Evolutionary conservation across 23 tunicate species (phyloP), one percentile per base, ranked within the genome.

Genomic region (Diplosoma virens): DNA sequence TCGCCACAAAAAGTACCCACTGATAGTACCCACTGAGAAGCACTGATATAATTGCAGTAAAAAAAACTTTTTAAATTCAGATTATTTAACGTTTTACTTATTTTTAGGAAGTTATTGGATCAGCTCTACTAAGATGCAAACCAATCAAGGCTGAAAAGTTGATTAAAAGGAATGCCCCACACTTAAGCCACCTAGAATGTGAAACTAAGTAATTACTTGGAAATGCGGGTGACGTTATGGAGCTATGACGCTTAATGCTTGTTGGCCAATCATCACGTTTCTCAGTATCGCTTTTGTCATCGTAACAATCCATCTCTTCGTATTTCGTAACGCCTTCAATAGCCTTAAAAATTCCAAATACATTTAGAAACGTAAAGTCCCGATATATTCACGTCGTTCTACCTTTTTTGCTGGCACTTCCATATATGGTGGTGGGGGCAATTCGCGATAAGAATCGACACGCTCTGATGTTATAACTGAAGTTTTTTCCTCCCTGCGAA

Each of bases 371-470:
- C 50, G 9, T 41, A 14, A 41, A 7, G 50, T 14, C 14, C 14
- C 14, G 14, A 7, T 14, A 41, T 7, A 14, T 41, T 41, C 50
- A 41, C 11, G 50, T 41, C 11, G 16, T 37, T 34, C 78, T 72
- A 72, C 78, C 78, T 28, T 47, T 33, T 72, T 72, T 47, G 14
- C 33, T 3, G 78, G 78, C 4, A 6, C 78, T 22, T 72, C 78
- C 33, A 48, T 47, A 23, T 72, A 72, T 9, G 78, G 78, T 3
- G 61, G 78, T 47, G 78, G 61, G 34, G 78, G 78, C 54, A 53
- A 54, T 18, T 75, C 80, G 18, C 6, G 24, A 20, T 11, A 55
- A 29, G 9, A 61, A 9, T 61, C 35, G 2, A 7, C 35, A 18
- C 69, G 34, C 30, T 61, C 69, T 9, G 35, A 9, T 3, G 35